These are phyloP conservation scores for Heterochromis multidens DNA, from an alignment of 2,113 vertebrate genomes.

Conservation along the genomic window DNA sequence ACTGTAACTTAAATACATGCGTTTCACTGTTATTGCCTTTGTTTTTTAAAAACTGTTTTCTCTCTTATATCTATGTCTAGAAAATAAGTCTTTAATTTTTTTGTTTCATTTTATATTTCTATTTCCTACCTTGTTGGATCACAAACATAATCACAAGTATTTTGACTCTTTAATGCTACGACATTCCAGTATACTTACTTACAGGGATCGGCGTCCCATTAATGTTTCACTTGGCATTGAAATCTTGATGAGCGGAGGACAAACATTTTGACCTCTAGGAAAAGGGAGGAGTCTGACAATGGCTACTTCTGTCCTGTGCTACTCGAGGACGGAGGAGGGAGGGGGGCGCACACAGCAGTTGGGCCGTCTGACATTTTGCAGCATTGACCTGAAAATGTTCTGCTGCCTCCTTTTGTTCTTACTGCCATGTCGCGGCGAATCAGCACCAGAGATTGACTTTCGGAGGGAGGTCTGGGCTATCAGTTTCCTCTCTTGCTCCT, in stretches of 20 bases:
- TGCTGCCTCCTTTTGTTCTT: constrained; percentile 90
- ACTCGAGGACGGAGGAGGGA: constrained; percentile 89
- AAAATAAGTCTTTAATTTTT: constrained; percentile 55
- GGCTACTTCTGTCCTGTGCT: constrained; percentile 53
- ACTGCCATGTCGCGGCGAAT: constrained; percentile 75
- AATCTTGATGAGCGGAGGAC: constrained; percentile 38
- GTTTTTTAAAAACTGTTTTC: constrained; percentile 48
- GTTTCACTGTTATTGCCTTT: constrained; percentile 75
- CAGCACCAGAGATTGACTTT: constrained; percentile 84
- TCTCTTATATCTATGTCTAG: constrained; percentile 60
- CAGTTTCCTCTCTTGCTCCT: constrained; percentile 89
- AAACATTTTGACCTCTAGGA: constrained; percentile 47
- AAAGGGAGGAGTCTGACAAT: constrained; percentile 24
- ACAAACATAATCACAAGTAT: constrained; percentile 64
- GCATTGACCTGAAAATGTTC: constrained; percentile 88
- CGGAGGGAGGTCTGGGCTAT: constrained; percentile 78
- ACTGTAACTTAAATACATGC: constrained; percentile 74
- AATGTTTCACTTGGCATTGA: constrained; percentile 50
- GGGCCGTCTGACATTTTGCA: constrained; percentile 91
- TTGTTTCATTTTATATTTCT: constrained; percentile 38
- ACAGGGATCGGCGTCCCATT: constrained; percentile 25
- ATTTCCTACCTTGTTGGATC: constrained; percentile 52
- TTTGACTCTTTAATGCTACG: constrained; percentile 57
- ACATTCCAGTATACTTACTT: constrained; percentile 58
- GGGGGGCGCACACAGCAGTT: constrained; percentile 89